Evolutionary conservation across 2,113 vertebrate species (phyloP).

Genomic region (Herpailurus yagouaroundi): DNA sequence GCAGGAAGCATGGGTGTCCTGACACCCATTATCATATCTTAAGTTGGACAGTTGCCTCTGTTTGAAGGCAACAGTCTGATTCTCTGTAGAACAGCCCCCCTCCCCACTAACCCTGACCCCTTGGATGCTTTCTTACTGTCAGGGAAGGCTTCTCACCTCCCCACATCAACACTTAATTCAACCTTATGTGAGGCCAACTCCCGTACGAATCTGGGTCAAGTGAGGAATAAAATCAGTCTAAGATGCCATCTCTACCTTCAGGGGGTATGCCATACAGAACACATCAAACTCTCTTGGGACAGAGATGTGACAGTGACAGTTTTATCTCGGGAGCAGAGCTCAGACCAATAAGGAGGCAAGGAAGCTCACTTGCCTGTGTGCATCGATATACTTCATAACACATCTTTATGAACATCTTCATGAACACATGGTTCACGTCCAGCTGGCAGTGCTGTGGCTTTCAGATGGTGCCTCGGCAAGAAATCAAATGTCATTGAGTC

Average conservation of each 20-base stretch:
- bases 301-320: not conserved
- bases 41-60: not conserved
- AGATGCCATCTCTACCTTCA: not conserved
- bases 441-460: not conserved
- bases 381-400: too few species aligned
- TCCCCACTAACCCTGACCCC: not conserved
- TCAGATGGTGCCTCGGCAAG: not conserved
- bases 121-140: not conserved
- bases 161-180: too few species aligned
- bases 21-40: not conserved
- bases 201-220: not conserved
- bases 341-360: not conserved
- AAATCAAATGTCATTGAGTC: not conserved
- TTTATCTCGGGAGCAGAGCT: not conserved
- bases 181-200: not conserved
- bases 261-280: not conserved
- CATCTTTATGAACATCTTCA: not conserved
- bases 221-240: not conserved
- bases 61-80: not conserved
- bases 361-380: not conserved
- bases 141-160: too few species aligned
- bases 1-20: not conserved
- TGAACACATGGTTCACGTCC: not conserved
- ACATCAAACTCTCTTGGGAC: not conserved
- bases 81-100: not conserved